These are phyloP conservation scores for Drosophila punjabiensis DNA, from an alignment of 1,140 invertebrate species.

Conservation along the genomic window DNA sequence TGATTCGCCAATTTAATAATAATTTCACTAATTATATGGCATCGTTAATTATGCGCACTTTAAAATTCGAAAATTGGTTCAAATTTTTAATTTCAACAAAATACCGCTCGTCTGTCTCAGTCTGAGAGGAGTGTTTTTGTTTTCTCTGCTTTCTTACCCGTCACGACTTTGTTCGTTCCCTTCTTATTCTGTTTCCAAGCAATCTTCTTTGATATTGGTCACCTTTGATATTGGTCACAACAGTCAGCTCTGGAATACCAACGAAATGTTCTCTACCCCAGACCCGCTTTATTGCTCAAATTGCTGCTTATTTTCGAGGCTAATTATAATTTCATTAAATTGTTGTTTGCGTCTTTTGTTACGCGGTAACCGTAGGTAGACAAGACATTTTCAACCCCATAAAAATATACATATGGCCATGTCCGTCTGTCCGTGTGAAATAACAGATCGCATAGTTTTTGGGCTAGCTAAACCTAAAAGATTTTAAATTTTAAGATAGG, in stretches of 20 bases:
- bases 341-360: background rate
- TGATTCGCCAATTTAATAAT: constrained; percentile 72
- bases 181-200: background rate
- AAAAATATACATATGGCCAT: background rate
- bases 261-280: background rate
- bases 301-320: background rate
- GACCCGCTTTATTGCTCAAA: constrained; percentile 1
- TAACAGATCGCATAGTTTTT: no score
- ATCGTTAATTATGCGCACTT: constrained; percentile 55
- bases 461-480: no score
- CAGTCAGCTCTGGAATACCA: background rate
- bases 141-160: constrained; percentile 2
- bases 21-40: constrained; percentile 64
- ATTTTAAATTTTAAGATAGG: no score
- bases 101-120: constrained; percentile 8
- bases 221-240: background rate
- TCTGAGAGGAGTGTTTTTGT: constrained; percentile 2
- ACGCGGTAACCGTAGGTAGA: background rate
- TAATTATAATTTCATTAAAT: constrained; percentile 13
- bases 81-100: constrained; percentile 63
- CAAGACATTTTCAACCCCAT: background rate
- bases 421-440: no score
- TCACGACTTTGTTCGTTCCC: background rate
- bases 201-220: background rate
- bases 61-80: constrained; percentile 58